A percentile compares a stretch with the other conserved stretches of the same genome.
Conservation (phyloP, 2,797 vertebrate species). For the Hippopotamyrus pictus region DNA sequence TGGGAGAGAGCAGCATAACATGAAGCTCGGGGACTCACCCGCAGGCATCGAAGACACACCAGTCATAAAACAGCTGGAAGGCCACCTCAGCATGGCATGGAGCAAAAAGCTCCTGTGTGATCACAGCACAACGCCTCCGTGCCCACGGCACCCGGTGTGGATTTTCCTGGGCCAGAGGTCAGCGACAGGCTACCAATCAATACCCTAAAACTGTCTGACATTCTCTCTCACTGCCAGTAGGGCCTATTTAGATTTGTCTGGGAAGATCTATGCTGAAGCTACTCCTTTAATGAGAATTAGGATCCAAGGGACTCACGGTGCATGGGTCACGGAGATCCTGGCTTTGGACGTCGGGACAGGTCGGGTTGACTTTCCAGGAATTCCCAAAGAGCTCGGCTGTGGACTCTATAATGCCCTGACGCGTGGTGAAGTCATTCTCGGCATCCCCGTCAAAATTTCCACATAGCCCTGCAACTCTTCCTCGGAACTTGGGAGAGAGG, state of each 20-base stretch:
- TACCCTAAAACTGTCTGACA: not conserved
- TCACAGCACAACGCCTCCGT: conserved; percentile 61
- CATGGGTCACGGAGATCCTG: conserved; percentile 74
- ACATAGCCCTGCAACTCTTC: conserved; percentile 72
- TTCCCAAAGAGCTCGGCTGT: conserved; percentile 78
- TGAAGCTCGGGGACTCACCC: conserved; percentile 63
- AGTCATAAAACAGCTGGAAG: conserved; percentile 77
- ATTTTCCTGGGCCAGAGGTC: conserved; percentile 52
- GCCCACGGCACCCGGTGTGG: conserved; percentile 74
- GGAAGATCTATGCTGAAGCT: not conserved
- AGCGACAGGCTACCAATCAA: not conserved
- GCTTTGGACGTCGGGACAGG: conserved; percentile 73
- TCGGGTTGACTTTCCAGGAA: conserved; percentile 82
- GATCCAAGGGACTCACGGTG: conserved; percentile 45
- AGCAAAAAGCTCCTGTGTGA: conserved; percentile 68
- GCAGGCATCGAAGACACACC: conserved; percentile 83
- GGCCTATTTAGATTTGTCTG: not conserved
- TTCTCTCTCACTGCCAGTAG: not conserved
- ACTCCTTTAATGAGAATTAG: not conserved
- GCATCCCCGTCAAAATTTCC: conserved; percentile 85
- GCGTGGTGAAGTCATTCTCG: conserved; percentile 77
- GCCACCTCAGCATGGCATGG: conserved; percentile 69
- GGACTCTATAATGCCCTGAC: conserved; percentile 77
- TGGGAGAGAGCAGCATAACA: not conserved
- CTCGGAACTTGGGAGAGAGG: conserved; percentile 62